Evolutionary conservation across 2,888 invertebrate species (phyloP), one percentile per base, ranked within the genome.

Genomic region (Orthonychiurus folsomi): DNA sequence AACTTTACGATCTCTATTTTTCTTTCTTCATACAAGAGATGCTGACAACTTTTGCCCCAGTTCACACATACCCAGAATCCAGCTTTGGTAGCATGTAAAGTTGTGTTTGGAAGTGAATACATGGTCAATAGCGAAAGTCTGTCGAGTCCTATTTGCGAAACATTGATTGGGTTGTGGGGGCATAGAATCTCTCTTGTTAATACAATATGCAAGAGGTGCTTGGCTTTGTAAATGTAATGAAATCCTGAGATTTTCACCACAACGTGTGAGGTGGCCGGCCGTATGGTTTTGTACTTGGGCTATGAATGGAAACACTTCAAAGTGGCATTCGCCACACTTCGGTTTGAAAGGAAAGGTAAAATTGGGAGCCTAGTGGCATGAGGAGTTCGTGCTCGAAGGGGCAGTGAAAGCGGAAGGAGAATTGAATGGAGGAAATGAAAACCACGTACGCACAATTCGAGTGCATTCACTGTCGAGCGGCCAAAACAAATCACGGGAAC

Each of bases 301-400:
- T 37, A 15, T 37, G 37, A 37, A 37, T 37, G 37, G 9, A 37
- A 37, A 37, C 37, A 37, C 5, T 9, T 37, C 37, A 37, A 37
- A 37, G 37, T 37, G 21, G 52, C 52, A 21, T n/a, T 12, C n/a
- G 5, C n/a, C 52, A 52, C 52, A 52, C 24, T 52, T 52, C 37
- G 37, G 15, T 9, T 37, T 37, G 9, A n/a, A n/a, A n/a, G n/a
- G n/a, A n/a, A n/a, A n/a, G n/a, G n/a, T n/a, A n/a, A n/a, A n/a
- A n/a, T n/a, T n/a, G n/a, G n/a, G n/a, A n/a, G n/a, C n/a, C n/a
- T n/a, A n/a, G n/a, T n/a, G n/a, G n/a, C n/a, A n/a, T n/a, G n/a
- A n/a, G n/a, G n/a, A n/a, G n/a, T n/a, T n/a, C n/a, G n/a, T n/a
- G n/a, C n/a, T n/a, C n/a, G n/a, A n/a, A n/a, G n/a, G n/a, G n/a